Percentiles rank a stretch among this genome's conserved stretches.
Evolutionary conservation across 2,888 invertebrate species (phyloP).

Genomic region (Apomyelois bistriatella): DNA sequence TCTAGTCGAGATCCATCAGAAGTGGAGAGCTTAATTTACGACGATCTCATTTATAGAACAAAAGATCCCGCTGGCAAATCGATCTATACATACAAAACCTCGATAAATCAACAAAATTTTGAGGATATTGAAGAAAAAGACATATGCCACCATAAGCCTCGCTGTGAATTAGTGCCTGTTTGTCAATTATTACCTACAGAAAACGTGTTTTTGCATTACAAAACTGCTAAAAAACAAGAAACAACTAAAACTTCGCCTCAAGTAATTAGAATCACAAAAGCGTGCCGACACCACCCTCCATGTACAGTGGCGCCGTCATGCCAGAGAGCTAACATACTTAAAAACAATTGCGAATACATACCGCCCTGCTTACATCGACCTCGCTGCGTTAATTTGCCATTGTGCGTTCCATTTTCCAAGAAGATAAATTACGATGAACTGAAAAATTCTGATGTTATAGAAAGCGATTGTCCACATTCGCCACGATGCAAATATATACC

Average conservation of each 20-base stretch:
- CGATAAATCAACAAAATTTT: conserved; percentile 20
- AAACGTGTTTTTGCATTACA: conserved; percentile 31
- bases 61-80: conserved; percentile 35
- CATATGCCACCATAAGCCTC: conserved; percentile 51
- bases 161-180: conserved; percentile 57
- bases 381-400: conserved; percentile 63
- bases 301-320: conserved; percentile 70
- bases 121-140: conserved; percentile 26
- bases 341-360: conserved; percentile 61
- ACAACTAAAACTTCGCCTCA: conserved; percentile 38
- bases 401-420: conserved; percentile 60
- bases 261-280: conserved; percentile 62
- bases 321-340: conserved; percentile 56
- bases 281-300: conserved; percentile 67
- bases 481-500: conserved; percentile 42
- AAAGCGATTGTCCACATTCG: conserved; percentile 33
- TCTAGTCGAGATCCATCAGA: conserved; percentile 39
- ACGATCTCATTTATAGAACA: conserved; percentile 29
- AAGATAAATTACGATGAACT: conserved; percentile 46
- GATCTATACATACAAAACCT: conserved; percentile 31
- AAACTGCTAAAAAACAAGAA: conserved; percentile 33
- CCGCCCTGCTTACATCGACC: conserved; percentile 65
- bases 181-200: conserved; percentile 57
- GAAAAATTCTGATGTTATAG: conserved; percentile 33
- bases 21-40: conserved; percentile 37